Evolutionary conservation across 2,888 invertebrate genomes (phyloP).

Genomic region (Labia minor): DNA sequence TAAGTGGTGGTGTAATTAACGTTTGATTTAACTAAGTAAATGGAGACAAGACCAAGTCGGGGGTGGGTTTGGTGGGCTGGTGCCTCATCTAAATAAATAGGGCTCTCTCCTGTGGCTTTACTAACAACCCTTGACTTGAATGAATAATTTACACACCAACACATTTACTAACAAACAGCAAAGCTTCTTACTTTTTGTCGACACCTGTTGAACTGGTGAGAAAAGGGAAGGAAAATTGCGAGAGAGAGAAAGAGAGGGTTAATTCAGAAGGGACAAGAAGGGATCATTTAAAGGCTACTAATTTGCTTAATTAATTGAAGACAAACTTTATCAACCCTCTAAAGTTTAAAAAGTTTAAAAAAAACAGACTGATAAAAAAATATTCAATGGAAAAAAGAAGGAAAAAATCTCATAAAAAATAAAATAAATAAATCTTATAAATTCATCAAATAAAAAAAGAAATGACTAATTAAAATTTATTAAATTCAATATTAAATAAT

Average conservation of each 20-base stretch:
- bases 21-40: not conserved
- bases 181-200: not conserved
- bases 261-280: too few species aligned
- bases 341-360: not conserved
- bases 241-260: too few species aligned
- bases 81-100: not conserved
- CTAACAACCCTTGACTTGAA: not conserved
- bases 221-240: not conserved
- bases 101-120: not conserved
- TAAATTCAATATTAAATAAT: too few species aligned
- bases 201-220: not conserved
- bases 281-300: not conserved
- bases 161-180: not conserved
- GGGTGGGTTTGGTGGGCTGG: not conserved
- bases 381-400: too few species aligned
- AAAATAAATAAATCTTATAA: too few species aligned
- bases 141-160: conserved; percentile 2
- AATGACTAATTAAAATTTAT: too few species aligned
- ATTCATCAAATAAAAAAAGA: too few species aligned
- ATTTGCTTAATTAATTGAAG: not conserved
- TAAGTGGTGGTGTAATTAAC: conserved; percentile 6
- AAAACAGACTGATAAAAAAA: too few species aligned
- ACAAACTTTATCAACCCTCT: not conserved
- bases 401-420: too few species aligned
- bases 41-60: not conserved